Base-by-base conservation (phyloP, 1,140 invertebrate species). In the Drosophila oshimai region DNA sequence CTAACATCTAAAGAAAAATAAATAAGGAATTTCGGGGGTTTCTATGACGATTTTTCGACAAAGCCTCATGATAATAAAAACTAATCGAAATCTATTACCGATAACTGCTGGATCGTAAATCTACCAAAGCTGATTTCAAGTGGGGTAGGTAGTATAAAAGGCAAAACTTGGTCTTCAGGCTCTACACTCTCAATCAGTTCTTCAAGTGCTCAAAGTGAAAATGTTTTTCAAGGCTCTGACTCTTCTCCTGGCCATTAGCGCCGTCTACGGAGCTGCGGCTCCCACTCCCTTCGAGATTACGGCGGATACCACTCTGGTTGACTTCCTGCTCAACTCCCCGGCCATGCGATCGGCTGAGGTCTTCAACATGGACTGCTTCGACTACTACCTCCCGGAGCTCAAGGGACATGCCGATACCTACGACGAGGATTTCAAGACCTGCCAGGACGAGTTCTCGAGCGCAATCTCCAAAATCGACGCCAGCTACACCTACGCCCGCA, bases 351-450 rank as follows among this genome's bases (percentile, higher is more conserved):
- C 33, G 4, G 41, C 41, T 6, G 33, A 29, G 6, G 3, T 34
- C 24, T 47, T 62, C 33, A 65, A 65, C 41, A 1, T 12, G n/a
- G 13, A 6, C 0, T 65, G 61, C 57, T 13, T 62, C 7, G 57
- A 65, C 24, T 47, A 39, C 24, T 65, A 65, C 26, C 1, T 36
- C 4, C 61, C 61, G 10, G 7, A 37, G 7, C 34, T 65, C 2
- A 65, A 65, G 61, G 24, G 7, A 0, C 33, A 65, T 15, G 41
- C 26, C n/a, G 57, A 65, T 24, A 22, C 37, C 31, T 29, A 62
- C n/a, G 26, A 47, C n/a, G 20, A 2, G 3, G 57, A 65, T 4
- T 28, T 13, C 4, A 15, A 1, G 9, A 0, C 12, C 4, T 65
- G 61, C 42, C 0, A 6, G 0, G 42, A 62, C 3, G 9, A 1